Percentiles rank a stretch among this genome's conserved stretches.
These are phyloP conservation scores for Carcina quercana DNA, from an alignment of 2,888 invertebrate genomes.

Conservation along the genomic window DNA sequence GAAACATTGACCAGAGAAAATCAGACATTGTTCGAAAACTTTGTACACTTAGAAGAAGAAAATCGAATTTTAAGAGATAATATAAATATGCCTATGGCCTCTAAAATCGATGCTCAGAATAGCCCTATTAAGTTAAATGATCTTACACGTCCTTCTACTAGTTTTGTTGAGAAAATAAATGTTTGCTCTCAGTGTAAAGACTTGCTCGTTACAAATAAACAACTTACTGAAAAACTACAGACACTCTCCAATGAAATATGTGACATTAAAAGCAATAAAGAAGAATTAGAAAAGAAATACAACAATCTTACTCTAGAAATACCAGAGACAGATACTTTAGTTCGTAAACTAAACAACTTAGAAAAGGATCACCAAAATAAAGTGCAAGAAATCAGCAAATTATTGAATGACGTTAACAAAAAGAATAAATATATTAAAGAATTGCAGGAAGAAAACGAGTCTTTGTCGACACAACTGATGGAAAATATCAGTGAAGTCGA, in stretches of 20 bases:
- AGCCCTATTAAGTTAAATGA: no score
- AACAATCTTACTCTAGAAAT: conserved; percentile 38
- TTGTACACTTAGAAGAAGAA: conserved; percentile 36
- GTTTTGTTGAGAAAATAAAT: no score
- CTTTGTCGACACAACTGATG: conserved; percentile 72
- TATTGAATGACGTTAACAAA: conserved; percentile 26
- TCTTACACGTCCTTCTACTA: no score
- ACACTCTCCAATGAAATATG: conserved; percentile 27
- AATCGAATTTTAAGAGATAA: conserved; percentile 33
- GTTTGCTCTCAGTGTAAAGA: conserved; percentile 17
- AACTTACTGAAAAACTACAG: conserved; percentile 27
- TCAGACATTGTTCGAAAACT: conserved; percentile 24
- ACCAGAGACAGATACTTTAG: conserved; percentile 34
- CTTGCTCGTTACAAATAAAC: no score
- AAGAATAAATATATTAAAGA: conserved; percentile 35
- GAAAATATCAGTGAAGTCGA: conserved; percentile 74
- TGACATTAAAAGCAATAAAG: conserved; percentile 30
- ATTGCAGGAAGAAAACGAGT: conserved; percentile 68
- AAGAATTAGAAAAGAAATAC: conserved; percentile 39
- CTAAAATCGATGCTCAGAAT: conserved; percentile 24
- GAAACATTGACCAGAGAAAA: conserved; percentile 26
- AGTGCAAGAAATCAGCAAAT: conserved; percentile 31
- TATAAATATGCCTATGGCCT: conserved; percentile 22
- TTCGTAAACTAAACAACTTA: conserved; percentile 35
- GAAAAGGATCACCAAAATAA: conserved; percentile 39